Base-by-base conservation (phyloP, 1,140 invertebrate species). In the Drosophila sproati region DNA sequence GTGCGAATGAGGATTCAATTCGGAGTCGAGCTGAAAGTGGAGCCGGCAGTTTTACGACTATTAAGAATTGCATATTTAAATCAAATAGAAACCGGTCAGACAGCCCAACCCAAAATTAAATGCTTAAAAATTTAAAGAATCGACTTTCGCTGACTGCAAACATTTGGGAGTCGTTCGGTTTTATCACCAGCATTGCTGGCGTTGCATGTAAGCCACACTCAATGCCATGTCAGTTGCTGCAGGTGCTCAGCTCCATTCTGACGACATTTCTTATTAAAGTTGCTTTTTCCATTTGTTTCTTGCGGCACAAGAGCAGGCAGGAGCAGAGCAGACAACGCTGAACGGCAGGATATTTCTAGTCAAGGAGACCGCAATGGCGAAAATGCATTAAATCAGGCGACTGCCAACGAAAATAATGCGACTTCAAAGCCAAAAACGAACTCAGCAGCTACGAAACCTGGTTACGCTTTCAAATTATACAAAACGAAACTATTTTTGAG, bases 101-200 rank as follows among this genome's bases (percentile, higher is more conserved):
- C 29, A 39, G 48, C 35, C 28, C 29, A 48, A 51, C 60, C 57
- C 70, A 73, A 77, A 85, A 85, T 85, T 86, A 85, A 85, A 85
- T 85, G 78, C 74, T 85, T 72, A 86, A 85, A 85, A 86, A 85
- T 86, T 86, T 86, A 86, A 20, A 86, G 79, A 66, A 80, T 43
- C 52, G 50, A 74, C 73, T 80, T 74, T 80, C 77, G 81, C 70
- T 70, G 64, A 80, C 69, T 70, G 72, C 76, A 63, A 20, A 73
- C 64, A 78, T 76, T 61, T 48, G 69, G 81, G 73, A 73, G 73
- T 85, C 81, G 82, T 85, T 85, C 71, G 78, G 61, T 85, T 85
- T 85, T 80, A 85, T 80, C 81, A 74, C 81, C 73, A 67, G 55
- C 39, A 66, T 29, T 62, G 39, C 59, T 52, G 51, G 73, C 50